phyloP scores from a whole-genome alignment of 1,140 invertebrate genomes.

The Vollenhovia emeryi region DNA sequence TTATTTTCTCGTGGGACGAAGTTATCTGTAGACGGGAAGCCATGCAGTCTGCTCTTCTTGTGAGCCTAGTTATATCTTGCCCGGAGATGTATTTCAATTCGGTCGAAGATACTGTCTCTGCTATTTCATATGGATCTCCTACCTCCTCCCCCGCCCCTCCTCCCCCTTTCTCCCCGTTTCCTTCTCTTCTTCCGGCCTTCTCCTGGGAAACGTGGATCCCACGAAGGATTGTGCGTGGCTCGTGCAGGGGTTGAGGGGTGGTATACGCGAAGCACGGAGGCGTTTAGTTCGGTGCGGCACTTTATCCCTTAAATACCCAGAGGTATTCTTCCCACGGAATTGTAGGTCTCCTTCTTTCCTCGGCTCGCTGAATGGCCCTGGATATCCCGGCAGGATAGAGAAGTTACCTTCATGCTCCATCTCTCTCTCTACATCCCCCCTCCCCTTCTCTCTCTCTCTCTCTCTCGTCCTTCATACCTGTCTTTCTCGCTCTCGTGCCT shows the following conservation, averaged over 20 bases:
- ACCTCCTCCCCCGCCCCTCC: background rate
- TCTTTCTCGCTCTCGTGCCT: constrained; percentile 16
- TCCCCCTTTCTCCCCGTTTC: background rate
- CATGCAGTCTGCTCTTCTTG: constrained; percentile 34
- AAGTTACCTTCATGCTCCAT: constrained; percentile 61
- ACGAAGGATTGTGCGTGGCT: constrained; percentile 43
- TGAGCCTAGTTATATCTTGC: constrained; percentile 66
- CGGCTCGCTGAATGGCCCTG: constrained; percentile 62
- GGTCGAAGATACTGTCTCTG: constrained; percentile 57
- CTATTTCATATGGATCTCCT: constrained; percentile 72
- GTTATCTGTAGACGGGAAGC: constrained; percentile 34
- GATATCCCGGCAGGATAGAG: constrained; percentile 74
- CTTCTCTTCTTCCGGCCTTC: background rate
- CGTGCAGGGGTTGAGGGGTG: background rate
- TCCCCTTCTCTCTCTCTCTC: background rate
- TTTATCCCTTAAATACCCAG: constrained; percentile 78
- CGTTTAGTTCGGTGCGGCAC: constrained; percentile 72
- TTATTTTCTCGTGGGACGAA: constrained; percentile 60
- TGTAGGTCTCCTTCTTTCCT: constrained; percentile 69
- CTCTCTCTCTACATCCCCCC: background rate
- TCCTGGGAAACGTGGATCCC: constrained; percentile 22
- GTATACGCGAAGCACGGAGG: constrained; percentile 54
- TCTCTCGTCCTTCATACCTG: background rate
- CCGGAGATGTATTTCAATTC: constrained; percentile 73
- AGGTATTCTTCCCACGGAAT: constrained; percentile 76